Evolutionary conservation across 2,888 invertebrate genomes (phyloP), one percentile per base, ranked within the genome.

Genomic region (Aphidius colemani): DNA sequence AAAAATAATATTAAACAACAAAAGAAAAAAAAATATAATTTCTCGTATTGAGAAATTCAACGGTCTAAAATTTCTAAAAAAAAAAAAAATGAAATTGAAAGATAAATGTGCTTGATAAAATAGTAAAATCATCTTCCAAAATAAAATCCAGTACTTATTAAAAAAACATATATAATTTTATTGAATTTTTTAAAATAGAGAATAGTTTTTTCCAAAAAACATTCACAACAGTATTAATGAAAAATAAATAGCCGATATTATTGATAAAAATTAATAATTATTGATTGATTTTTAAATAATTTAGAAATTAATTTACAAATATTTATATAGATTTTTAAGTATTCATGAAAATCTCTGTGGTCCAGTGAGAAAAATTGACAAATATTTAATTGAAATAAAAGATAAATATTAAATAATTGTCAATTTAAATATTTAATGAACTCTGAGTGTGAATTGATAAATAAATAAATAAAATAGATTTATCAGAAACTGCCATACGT

Each of bases 121-220:
- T 64, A 64, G 45, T 18, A 43, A 53, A 40, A 50, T 49, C 45
- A 59, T 51, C 53, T 46, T 53, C 53, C 41, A 6, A 53, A 53
- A 30, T 30, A 30, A 30, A 30, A 30, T 30, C 30, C 30, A 30
- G 30, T 30, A 30, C 30, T 30, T 30, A 30, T 30, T 30, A 30
- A 30, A 30, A 2, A 30, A 30, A 30, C 3, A 30, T 5, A 30
- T 30, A n/a, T 9, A 53, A 40, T 30, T 53, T 18, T 53, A 39
- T 10, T 39, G 51, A 51, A 30, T 30, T 30, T 53, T 30, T 39
- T 51, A 18, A 51, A 53, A 49, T 11, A 49, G 49, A 11, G 10
- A 0, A 13, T 10, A 7, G 7, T 6, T 49, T 49, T 49, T 13
- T 53, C 40, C 40, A 41, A 48, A 13, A 53, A 41, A 53, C 8